phyloP scores from a whole-genome alignment of 1,140 invertebrate genomes.

The Calliphora vicina region DNA sequence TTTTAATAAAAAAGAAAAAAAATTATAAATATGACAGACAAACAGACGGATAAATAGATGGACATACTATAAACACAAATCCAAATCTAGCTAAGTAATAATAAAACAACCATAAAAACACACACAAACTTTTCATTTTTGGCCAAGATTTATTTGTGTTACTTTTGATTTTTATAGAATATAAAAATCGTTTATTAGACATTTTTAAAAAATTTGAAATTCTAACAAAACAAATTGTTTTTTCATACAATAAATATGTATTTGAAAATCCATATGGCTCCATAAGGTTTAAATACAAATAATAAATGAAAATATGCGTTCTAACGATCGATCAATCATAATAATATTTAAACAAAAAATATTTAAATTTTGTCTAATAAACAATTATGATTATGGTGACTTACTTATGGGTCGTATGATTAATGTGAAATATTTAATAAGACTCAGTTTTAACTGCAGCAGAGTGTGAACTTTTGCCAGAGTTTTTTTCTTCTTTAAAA shows the following conservation, averaged over 20 bases:
- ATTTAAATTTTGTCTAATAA: background rate
- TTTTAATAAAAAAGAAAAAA: background rate
- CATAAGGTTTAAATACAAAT: background rate
- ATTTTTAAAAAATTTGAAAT: background rate
- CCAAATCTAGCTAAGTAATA: background rate
- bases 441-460: background rate
- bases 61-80: background rate
- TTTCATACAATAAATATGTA: background rate
- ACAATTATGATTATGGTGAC: background rate
- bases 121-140: background rate
- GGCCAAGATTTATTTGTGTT: background rate
- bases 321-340: background rate
- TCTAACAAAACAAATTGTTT: no score
- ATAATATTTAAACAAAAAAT: background rate
- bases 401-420: background rate
- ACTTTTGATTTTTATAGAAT: background rate
- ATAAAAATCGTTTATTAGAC: background rate
- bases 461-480: background rate
- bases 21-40: background rate
- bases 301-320: background rate
- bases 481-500: no score
- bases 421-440: background rate
- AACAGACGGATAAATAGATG: background rate
- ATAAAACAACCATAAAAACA: background rate
- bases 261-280: background rate